Evolutionary conservation across 2,797 vertebrate species (phyloP).

Genomic region (Trichosurus vulpecula): DNA sequence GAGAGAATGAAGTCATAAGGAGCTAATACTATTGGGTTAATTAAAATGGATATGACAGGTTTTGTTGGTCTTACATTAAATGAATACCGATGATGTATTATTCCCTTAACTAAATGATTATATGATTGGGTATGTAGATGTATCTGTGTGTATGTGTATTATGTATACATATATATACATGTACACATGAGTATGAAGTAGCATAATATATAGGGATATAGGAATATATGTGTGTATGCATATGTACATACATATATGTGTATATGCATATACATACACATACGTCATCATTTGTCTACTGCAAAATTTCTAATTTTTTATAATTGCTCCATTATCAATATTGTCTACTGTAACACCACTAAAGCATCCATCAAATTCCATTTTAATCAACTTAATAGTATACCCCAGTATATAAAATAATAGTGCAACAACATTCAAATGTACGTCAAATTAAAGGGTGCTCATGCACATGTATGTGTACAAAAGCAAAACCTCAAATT

Average conservation of each 20-base stretch:
- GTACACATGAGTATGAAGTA: conserved; percentile 16
- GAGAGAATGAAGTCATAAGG: conserved; percentile 81
- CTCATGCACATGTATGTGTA: neutral
- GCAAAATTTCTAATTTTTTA: neutral
- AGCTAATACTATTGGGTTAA: conserved; percentile 84
- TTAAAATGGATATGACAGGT: conserved; percentile 84
- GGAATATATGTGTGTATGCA: conserved; percentile 29
- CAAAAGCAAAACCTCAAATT: neutral
- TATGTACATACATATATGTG: neutral
- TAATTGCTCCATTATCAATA: neutral
- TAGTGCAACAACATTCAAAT: neutral
- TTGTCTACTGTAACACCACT: neutral
- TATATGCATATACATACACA: conserved; percentile 39
- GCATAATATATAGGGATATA: no score
- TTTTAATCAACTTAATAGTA: neutral
- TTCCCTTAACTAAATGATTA: conserved; percentile 75
- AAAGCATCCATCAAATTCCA: neutral
- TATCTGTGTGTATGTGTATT: neutral
- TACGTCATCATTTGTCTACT: conserved; percentile 14
- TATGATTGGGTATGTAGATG: conserved; percentile 64
- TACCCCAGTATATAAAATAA: neutral
- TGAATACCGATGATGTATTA: conserved; percentile 77
- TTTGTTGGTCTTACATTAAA: conserved; percentile 79
- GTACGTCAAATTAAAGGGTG: neutral
- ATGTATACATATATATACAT: conserved; percentile 49